Conservation (phyloP, 2,113 vertebrate genomes). For the Siniperca chuatsi region DNA sequence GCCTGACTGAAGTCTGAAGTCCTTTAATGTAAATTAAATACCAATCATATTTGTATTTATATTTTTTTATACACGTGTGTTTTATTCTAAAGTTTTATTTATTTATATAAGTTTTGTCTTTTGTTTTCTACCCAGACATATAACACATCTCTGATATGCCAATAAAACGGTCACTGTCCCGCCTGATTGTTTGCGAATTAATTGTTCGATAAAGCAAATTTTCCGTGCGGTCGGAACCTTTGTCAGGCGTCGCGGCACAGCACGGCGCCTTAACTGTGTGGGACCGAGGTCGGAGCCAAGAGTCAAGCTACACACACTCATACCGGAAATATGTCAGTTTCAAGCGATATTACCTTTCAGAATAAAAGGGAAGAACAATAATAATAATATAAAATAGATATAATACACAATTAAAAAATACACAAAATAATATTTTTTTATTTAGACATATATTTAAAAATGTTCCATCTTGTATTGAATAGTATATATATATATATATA, state of each 20-base stretch:
- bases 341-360: background rate
- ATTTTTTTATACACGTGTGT: background rate
- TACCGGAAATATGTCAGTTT: background rate
- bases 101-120: background rate
- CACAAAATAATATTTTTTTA: too few relatives aligned
- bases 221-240: constrained; percentile 1
- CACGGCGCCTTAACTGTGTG: background rate
- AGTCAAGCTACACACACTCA: background rate
- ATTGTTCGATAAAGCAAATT: background rate
- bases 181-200: background rate
- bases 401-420: too few relatives aligned
- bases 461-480: too few relatives aligned
- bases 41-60: background rate
- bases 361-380: background rate
- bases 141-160: background rate
- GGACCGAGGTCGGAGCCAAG: constrained; percentile 10
- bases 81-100: background rate
- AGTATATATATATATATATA: too few relatives aligned
- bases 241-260: background rate
- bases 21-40: background rate
- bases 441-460: too few relatives aligned
- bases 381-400: too few relatives aligned
- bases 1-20: too few relatives aligned
- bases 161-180: background rate
- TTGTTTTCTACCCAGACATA: background rate